These are phyloP conservation scores for Crenuchus spilurus DNA, from an alignment of 2,797 vertebrate species.

Conservation along the genomic window DNA sequence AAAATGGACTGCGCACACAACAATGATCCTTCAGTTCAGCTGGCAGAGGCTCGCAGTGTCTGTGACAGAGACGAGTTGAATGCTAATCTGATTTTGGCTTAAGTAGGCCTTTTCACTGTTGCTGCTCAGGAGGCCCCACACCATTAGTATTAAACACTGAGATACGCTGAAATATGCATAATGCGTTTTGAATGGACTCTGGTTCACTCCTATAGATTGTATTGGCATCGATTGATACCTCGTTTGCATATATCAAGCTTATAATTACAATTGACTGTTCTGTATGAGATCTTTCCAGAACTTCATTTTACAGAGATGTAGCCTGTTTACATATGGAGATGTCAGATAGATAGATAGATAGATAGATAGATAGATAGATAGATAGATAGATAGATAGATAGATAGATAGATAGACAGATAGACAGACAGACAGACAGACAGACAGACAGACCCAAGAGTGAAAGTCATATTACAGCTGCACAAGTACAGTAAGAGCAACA, in stretches of 20 bases:
- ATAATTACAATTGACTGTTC: conserved; percentile 38
- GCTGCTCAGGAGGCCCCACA: not conserved
- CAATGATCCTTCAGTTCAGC: conserved; percentile 25
- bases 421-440: no score
- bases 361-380: no score
- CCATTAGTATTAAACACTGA: conserved; percentile 10
- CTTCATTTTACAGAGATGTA: conserved; percentile 18
- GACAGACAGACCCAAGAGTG: no score
- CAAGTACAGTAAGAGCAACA: no score
- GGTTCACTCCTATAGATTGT: conserved; percentile 15
- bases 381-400: no score
- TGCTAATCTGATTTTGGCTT: conserved; percentile 33
- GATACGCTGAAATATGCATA: not conserved
- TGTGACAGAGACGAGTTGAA: conserved; percentile 34
- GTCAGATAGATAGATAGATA: no score
- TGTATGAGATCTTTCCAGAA: conserved; percentile 17
- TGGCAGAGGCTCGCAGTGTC: conserved; percentile 24
- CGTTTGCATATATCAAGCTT: conserved; percentile 42
- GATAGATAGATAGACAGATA: no score
- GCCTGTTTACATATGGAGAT: conserved; percentile 12
- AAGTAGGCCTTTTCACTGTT: conserved; percentile 4
- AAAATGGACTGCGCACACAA: not conserved
- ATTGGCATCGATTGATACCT: conserved; percentile 36
- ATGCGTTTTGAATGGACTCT: not conserved
- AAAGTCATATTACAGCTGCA: no score